Evolutionary conservation across 1,140 invertebrate species (phyloP).

Genomic region (Dolichoris vasculosae): DNA sequence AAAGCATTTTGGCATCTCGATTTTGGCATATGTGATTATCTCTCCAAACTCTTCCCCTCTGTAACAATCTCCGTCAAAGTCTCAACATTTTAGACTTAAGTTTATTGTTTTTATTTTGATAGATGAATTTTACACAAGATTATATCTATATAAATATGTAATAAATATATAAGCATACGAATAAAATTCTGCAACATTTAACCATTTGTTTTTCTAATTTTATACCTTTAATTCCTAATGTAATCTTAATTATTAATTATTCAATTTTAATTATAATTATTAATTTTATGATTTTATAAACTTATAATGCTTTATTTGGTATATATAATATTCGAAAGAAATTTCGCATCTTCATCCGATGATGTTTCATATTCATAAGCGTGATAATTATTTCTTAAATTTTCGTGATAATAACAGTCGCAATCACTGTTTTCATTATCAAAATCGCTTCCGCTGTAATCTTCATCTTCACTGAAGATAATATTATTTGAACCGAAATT

Average conservation of each 20-base stretch:
- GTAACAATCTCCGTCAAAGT: constrained; percentile 55
- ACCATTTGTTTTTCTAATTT: constrained; percentile 42
- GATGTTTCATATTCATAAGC: constrained; percentile 14
- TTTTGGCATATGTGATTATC: constrained; percentile 54
- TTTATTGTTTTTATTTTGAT: constrained; percentile 71
- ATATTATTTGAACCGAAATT: background rate
- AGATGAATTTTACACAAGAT: constrained; percentile 70
- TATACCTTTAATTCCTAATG: background rate
- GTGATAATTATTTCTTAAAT: constrained; percentile 31
- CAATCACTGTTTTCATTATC: constrained; percentile 36
- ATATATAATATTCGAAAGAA: background rate
- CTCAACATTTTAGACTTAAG: constrained; percentile 62
- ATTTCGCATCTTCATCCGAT: constrained; percentile 17
- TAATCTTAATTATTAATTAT: constrained; percentile 21
- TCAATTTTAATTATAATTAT: too few relatives aligned
- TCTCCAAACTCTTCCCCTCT: background rate
- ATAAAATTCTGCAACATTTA: constrained; percentile 69
- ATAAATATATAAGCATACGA: constrained; percentile 70
- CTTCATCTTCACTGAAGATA: constrained; percentile 20
- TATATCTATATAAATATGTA: constrained; percentile 71
- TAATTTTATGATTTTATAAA: too few relatives aligned
- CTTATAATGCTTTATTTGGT: background rate
- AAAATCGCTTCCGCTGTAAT: constrained; percentile 27
- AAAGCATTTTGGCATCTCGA: constrained; percentile 50
- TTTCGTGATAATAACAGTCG: constrained; percentile 19